Percentiles rank a stretch among this genome's conserved stretches.
Evolutionary conservation across 2,797 vertebrate species (phyloP).

Genomic region (Peromyscus nudipes): DNA sequence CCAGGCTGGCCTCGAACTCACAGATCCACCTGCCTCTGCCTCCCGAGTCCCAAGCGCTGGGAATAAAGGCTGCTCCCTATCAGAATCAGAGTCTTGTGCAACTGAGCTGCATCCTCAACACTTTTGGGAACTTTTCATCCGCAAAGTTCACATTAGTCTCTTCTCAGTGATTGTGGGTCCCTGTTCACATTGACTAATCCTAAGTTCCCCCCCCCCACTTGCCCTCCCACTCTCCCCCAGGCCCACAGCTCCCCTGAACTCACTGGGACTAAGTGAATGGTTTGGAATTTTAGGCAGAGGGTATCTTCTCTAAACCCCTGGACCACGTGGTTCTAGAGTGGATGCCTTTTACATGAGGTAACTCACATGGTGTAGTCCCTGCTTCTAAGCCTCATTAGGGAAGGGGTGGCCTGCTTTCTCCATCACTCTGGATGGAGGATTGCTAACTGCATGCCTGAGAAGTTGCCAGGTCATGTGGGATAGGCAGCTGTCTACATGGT

Average conservation of each 20-base stretch:
- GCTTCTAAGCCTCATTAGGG: conserved; percentile 9
- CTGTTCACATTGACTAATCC: background rate
- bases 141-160: background rate
- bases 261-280: background rate
- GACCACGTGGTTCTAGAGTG: background rate
- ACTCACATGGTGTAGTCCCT: conserved; percentile 36
- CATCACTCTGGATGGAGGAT: conserved; percentile 7
- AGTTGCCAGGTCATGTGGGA: conserved; percentile 61
- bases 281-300: background rate
- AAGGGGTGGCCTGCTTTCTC: conserved; percentile 58
- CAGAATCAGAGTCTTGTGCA: background rate
- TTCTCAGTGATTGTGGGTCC: background rate
- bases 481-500: conserved; percentile 75
- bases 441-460: conserved; percentile 33
- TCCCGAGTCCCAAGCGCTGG: background rate
- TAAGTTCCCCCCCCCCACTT: no score
- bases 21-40: background rate
- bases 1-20: background rate
- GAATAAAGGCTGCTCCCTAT: no score
- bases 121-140: background rate
- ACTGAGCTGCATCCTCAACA: background rate
- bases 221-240: no score
- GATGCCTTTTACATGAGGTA: conserved; percentile 58
- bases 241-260: no score
- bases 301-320: background rate